Evolutionary conservation across 2,797 vertebrate genomes (phyloP), one percentile per base, ranked within the genome.

Genomic region (Schizopygopsis malacanthus): DNA sequence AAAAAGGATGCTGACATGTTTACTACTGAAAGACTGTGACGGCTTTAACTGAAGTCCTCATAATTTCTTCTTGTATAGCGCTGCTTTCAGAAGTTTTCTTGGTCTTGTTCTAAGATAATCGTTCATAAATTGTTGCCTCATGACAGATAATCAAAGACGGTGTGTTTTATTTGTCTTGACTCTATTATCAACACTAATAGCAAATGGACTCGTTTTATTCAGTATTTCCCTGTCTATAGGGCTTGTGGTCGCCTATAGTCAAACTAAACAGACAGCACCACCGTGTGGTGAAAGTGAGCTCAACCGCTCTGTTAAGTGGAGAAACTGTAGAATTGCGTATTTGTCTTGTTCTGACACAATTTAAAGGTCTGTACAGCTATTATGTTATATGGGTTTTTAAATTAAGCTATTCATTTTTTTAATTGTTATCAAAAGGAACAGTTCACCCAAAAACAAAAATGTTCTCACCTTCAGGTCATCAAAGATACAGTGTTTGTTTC

Each of bases 81-180:
- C 52, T 56, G 33, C 12, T 56, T 77, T 56, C 33, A 13, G 37
- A 61, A 15, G 0, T 41, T 43, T 85, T 89, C 81, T 90, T 91
- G 90, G 93, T 92, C 89, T 91, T 93, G 89, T 92, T 94, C 90
- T 93, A 90, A 92, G 89, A 93, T 93, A 94, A 93, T 93, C 92
- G 92, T 90, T 88, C 86, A 92, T 95, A 90, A 93, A 93, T 94
- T 93, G 91, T 90, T 93, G 92, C 92, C 94, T 95, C 92, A 92
- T 93, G 94, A 93, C 87, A 93, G 79, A 84, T 92, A 91, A 83
- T 85, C 81, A 80, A 67, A 41, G 16, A 20, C 90, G 91, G 75
- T 72, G 71, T 92, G 93, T 93, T 94, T 92, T 87, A 85, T 87
- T 90, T 90, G 52, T 22, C 89, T 89, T 91, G 59, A 90, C 86